Conservation (phyloP, 1,140 invertebrate species). For the Drosophila prosaltans region DNA sequence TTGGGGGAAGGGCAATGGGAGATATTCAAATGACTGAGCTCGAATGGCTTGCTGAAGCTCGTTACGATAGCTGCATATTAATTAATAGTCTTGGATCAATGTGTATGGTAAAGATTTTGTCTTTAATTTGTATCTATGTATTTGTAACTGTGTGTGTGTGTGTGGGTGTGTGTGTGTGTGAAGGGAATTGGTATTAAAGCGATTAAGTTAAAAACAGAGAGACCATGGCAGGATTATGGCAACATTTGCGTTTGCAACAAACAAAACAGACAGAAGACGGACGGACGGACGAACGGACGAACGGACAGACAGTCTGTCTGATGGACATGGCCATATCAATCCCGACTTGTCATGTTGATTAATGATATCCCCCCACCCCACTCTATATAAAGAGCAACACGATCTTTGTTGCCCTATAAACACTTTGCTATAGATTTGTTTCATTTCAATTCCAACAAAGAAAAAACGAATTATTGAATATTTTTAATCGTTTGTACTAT, state of each 20-base stretch:
- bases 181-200: slow-evolving; percentile 4
- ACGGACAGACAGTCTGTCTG: slow-evolving; percentile 10
- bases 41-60: slow-evolving; percentile 8
- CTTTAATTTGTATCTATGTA: background rate
- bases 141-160: background rate
- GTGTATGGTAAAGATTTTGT: slow-evolving; percentile 4
- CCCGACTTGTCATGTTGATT: slow-evolving; percentile 4
- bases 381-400: background rate
- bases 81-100: slow-evolving; percentile 22
- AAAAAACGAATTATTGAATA: too few species aligned
- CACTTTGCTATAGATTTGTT: background rate
- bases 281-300: slow-evolving; percentile 22
- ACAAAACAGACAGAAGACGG: slow-evolving; percentile 6
- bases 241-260: slow-evolving; percentile 18
- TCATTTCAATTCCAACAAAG: too few species aligned
- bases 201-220: slow-evolving; percentile 8
- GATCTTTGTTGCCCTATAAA: background rate
- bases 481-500: slow-evolving; percentile 11
- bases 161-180: background rate
- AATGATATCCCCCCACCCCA: background rate
- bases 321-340: slow-evolving; percentile 3
- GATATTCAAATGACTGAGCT: slow-evolving; percentile 20
- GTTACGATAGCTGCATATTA: slow-evolving; percentile 21
- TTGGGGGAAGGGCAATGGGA: background rate
- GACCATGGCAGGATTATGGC: slow-evolving; percentile 4